Conservation (phyloP, 2,113 vertebrate genomes). For the Eurypyga helias region DNA sequence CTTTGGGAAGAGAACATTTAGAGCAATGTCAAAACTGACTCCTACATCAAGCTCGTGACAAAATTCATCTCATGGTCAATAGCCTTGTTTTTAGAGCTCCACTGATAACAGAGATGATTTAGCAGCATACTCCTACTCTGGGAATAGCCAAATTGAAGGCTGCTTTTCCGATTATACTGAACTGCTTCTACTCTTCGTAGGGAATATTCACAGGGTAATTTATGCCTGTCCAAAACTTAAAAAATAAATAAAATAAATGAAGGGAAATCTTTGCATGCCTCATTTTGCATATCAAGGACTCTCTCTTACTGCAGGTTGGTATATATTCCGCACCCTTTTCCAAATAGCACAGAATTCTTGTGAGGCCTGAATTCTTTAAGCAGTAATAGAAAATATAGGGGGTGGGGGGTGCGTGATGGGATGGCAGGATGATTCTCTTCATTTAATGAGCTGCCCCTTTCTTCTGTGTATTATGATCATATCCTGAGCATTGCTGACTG, state of each 20-base stretch:
- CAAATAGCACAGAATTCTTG: neutral
- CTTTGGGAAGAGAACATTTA: constrained; percentile 50
- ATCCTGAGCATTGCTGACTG: constrained; percentile 30
- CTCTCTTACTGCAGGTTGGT: neutral
- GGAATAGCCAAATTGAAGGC: constrained; percentile 62
- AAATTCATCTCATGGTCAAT: constrained; percentile 70
- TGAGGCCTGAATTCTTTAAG: neutral
- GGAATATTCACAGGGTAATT: constrained; percentile 4
- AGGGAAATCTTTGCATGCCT: constrained; percentile 7
- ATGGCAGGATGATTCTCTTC: neutral
- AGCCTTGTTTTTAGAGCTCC: constrained; percentile 69
- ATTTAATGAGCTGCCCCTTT: constrained; percentile 34
- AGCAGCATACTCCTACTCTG: constrained; percentile 36
- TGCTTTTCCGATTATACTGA: neutral
- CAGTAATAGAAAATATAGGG: neutral
- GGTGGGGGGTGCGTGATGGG: neutral
- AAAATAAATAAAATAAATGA: constrained; percentile 52
- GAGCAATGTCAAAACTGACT: constrained; percentile 67
- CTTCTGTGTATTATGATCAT: neutral
- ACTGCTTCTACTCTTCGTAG: neutral
- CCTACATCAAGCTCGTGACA: constrained; percentile 63
- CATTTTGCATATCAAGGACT: constrained; percentile 31
- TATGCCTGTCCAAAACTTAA: constrained; percentile 11
- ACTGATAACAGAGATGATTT: constrained; percentile 61
- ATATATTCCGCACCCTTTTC: neutral